A percentile compares a stretch with the other conserved stretches of the same genome.
These are phyloP conservation scores for Julus scanicus DNA, from an alignment of 2,888 invertebrate species.

Conservation along the genomic window DNA sequence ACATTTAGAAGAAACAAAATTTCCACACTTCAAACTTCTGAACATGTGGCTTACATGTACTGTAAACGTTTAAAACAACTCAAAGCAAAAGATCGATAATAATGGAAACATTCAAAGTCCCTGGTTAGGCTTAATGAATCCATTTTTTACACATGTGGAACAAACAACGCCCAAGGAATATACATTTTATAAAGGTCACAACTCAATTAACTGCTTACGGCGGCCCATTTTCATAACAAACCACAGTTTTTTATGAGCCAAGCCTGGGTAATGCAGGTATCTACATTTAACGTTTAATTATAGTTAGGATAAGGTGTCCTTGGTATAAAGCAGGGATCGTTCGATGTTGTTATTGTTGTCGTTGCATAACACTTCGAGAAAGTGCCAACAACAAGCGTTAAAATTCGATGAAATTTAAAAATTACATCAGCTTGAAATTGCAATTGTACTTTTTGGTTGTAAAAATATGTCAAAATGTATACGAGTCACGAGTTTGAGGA, in stretches of 20 bases:
- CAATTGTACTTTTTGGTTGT: neutral
- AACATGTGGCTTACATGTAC: too few species aligned
- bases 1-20: too few species aligned
- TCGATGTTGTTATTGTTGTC: neutral
- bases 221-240: constrained; percentile 12
- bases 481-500: neutral
- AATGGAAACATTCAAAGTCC: neutral
- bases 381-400: neutral
- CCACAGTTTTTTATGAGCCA: neutral
- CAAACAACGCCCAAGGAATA: constrained; percentile 39
- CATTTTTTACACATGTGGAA: neutral
- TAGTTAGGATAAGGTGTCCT: constrained; percentile 19
- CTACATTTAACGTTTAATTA: neutral
- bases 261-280: neutral
- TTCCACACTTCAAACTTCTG: too few species aligned
- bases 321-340: constrained; percentile 8
- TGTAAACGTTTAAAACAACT: too few species aligned
- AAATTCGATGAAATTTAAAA: neutral
- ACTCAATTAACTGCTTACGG: constrained; percentile 17
- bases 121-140: neutral
- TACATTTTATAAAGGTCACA: neutral
- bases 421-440: neutral
- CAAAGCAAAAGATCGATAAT: neutral
- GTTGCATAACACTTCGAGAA: neutral
- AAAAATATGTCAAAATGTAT: neutral